A percentile compares a stretch with the other conserved stretches of the same genome.
These are phyloP conservation scores for Drosophila kuntzei DNA, from an alignment of 2,888 invertebrate species.

Conservation along the genomic window DNA sequence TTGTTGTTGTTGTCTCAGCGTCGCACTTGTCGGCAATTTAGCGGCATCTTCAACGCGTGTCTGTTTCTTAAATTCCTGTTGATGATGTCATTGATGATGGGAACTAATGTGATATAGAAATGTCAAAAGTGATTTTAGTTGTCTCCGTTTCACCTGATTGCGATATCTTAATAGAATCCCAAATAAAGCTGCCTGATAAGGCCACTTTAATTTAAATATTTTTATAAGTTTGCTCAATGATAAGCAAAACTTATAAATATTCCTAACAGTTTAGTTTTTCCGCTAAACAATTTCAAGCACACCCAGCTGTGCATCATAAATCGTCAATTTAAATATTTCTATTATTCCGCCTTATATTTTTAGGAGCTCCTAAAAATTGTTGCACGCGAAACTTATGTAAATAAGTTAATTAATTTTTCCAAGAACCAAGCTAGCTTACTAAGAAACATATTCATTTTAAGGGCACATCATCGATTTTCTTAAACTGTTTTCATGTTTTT, in stretches of 20 bases:
- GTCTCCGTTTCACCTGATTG: neutral
- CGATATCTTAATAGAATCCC: slow-evolving; percentile 7
- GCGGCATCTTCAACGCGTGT: slow-evolving; percentile 55
- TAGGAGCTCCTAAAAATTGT: slow-evolving; percentile 9
- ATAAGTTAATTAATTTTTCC: slow-evolving; percentile 11
- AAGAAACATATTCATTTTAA: neutral
- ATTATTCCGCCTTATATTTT: slow-evolving; percentile 7
- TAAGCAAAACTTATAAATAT: slow-evolving; percentile 1
- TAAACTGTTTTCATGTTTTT: slow-evolving; percentile 7
- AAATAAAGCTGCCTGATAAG: slow-evolving; percentile 4
- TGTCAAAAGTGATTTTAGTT: slow-evolving; percentile 20
- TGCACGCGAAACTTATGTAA: slow-evolving; percentile 45
- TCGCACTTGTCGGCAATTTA: slow-evolving; percentile 52
- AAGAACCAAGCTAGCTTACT: slow-evolving; percentile 18
- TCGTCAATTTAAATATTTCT: slow-evolving; percentile 14
- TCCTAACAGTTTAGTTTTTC: neutral
- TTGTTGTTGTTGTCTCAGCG: slow-evolving; percentile 22
- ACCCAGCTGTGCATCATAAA: slow-evolving; percentile 37
- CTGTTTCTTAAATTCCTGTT: slow-evolving; percentile 50
- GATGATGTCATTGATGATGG: slow-evolving; percentile 69
- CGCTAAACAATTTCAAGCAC: neutral
- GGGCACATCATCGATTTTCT: slow-evolving; percentile 54
- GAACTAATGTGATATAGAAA: slow-evolving; percentile 20
- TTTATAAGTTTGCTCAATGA: slow-evolving; percentile 7
- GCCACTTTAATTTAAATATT: neutral